Conservation (phyloP, 2,113 vertebrate species). For the Calidris pygmaea region DNA sequence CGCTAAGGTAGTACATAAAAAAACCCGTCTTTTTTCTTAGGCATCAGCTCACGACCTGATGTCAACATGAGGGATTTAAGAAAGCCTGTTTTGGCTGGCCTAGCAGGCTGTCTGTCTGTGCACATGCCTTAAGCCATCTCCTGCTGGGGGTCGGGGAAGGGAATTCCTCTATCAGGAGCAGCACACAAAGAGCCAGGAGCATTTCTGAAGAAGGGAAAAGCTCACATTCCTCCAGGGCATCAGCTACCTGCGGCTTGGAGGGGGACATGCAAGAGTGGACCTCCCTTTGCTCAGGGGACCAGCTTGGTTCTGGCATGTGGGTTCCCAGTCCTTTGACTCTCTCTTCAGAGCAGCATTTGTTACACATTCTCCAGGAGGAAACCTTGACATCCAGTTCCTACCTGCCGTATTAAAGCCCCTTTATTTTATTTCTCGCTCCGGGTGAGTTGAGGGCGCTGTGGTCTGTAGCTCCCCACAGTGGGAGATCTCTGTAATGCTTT, state of each 20-base stretch:
- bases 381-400: background rate
- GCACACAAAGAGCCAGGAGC: background rate
- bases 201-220: background rate
- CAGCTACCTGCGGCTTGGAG: background rate
- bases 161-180: constrained; percentile 4
- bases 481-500: constrained; percentile 50
- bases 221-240: constrained; percentile 20
- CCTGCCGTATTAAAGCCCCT: background rate
- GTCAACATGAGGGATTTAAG: background rate
- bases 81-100: constrained; percentile 34
- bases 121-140: constrained; percentile 33
- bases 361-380: background rate
- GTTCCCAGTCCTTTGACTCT: background rate
- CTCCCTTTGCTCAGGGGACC: background rate
- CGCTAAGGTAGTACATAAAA: background rate
- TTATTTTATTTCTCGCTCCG: background rate
- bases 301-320: background rate
- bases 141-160: background rate
- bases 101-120: constrained; percentile 2
- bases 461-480: constrained; percentile 73
- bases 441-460: background rate
- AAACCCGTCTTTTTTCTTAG: background rate
- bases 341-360: background rate
- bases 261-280: background rate
- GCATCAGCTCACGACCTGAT: background rate